Evolutionary conservation across 2,797 vertebrate genomes (phyloP).

Genomic region (Sebastes baramenuke): DNA sequence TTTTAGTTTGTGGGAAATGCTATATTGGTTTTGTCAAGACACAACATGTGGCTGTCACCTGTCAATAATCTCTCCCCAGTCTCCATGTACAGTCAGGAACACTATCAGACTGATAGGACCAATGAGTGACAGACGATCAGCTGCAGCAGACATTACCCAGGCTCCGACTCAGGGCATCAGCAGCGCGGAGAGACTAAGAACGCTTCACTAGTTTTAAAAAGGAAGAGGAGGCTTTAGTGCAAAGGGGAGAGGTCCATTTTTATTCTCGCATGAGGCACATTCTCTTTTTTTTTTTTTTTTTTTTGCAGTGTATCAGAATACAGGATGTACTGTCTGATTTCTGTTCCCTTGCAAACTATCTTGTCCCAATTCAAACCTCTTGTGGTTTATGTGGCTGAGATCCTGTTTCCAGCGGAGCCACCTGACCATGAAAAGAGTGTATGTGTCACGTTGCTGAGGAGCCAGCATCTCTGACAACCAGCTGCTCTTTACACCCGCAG

Average conservation of each 20-base stretch:
- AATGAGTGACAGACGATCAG: constrained; percentile 79
- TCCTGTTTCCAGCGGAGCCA: constrained; percentile 79
- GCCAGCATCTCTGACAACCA: constrained; percentile 62
- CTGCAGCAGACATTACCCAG: constrained; percentile 79
- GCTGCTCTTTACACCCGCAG: constrained; percentile 55
- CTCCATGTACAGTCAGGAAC: constrained; percentile 51
- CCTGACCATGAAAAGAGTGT: constrained; percentile 80
- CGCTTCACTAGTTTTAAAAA: constrained; percentile 66
- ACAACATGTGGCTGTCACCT: constrained; percentile 6
- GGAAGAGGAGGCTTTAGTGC: constrained; percentile 50
- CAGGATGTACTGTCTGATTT: constrained; percentile 76
- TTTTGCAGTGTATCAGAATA: constrained; percentile 69
- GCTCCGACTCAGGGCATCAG: constrained; percentile 59
- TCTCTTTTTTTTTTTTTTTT: constrained; percentile 41
- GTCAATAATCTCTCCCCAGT: constrained; percentile 32
- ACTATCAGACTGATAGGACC: constrained; percentile 76
- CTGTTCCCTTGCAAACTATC: constrained; percentile 66
- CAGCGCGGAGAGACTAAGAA: constrained; percentile 56
- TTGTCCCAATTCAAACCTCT: constrained; percentile 79
- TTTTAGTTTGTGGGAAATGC: background rate
- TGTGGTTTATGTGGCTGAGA: constrained; percentile 79
- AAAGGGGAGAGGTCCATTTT: constrained; percentile 43
- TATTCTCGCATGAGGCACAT: constrained; percentile 59
- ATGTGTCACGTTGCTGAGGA: constrained; percentile 69
- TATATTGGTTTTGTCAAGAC: background rate